phyloP scores from a whole-genome alignment of 2,888 invertebrate genomes.

The Erebia epiphron region DNA sequence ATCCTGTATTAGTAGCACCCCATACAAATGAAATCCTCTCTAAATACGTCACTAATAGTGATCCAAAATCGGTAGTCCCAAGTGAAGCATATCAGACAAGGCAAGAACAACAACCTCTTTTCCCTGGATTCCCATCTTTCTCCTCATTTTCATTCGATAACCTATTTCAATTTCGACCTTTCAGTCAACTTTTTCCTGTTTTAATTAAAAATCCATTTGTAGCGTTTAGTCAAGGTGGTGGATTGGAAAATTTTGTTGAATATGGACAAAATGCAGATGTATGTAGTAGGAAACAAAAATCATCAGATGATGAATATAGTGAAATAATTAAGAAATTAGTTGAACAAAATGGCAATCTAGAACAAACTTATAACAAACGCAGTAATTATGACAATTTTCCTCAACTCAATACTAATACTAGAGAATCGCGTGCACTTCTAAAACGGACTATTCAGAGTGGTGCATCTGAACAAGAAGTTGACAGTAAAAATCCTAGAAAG shows the following conservation, averaged over 20 bases:
- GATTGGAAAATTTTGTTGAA: slow-evolving; percentile 81
- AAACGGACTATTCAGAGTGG: slow-evolving; percentile 59
- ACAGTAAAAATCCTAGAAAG: slow-evolving; percentile 55
- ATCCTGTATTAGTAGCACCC: slow-evolving; percentile 65
- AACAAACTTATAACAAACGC: slow-evolving; percentile 10
- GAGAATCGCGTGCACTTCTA: slow-evolving; percentile 61
- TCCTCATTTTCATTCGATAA: slow-evolving; percentile 43
- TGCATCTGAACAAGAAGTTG: slow-evolving; percentile 50
- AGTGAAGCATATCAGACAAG: slow-evolving; percentile 53
- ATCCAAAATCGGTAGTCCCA: slow-evolving; percentile 47
- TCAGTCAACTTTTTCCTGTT: slow-evolving; percentile 80
- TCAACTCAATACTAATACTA: slow-evolving; percentile 40
- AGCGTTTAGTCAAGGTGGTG: slow-evolving; percentile 74
- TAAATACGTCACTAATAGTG: slow-evolving; percentile 40
- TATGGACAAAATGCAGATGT: slow-evolving; percentile 83
- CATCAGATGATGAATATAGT: slow-evolving; percentile 38
- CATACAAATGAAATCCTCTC: slow-evolving; percentile 42
- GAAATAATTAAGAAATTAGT: slow-evolving; percentile 2
- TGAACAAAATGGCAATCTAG: slow-evolving; percentile 1
- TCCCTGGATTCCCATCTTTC: slow-evolving; percentile 40
- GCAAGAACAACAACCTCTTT: slow-evolving; percentile 51
- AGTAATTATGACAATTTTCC: slow-evolving; percentile 16
- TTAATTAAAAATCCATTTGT: slow-evolving; percentile 82
- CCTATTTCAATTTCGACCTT: slow-evolving; percentile 67
- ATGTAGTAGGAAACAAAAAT: slow-evolving; percentile 69